A percentile compares a stretch with the other conserved stretches of the same genome.
These are phyloP conservation scores for Bilobella aurantiaca DNA, from an alignment of 1,140 invertebrate genomes.

Conservation along the genomic window DNA sequence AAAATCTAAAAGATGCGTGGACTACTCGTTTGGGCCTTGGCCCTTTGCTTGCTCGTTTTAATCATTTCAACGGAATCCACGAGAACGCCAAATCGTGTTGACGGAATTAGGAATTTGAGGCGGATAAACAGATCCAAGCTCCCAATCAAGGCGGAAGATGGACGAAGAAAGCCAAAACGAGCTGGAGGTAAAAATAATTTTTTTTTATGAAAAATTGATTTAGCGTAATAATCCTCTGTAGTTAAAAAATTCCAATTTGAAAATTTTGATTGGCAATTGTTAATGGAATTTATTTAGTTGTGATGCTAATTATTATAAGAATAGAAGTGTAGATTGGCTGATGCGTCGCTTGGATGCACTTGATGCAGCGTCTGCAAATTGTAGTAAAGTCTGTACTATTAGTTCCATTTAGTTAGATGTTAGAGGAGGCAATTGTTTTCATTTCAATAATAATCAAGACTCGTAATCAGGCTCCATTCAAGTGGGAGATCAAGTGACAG, in stretches of 20 bases:
- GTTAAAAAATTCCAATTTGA: background rate
- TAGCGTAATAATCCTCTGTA: background rate
- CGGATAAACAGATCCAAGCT: conserved; percentile 1
- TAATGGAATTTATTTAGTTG: no score
- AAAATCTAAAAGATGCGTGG: background rate
- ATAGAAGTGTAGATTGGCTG: no score
- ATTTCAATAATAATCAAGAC: no score
- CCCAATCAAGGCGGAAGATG: background rate
- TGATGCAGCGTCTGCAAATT: no score
- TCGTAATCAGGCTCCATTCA: no score
- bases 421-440: no score
- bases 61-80: background rate
- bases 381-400: no score
- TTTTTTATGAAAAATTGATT: background rate
- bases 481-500: no score
- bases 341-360: no score
- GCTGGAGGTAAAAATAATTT: conserved; percentile 2
- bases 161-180: background rate
- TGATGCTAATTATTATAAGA: no score
- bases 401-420: no score
- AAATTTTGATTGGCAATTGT: no score
- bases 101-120: conserved; percentile 2
- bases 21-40: background rate
- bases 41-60: background rate
- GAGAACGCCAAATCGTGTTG: background rate